Evolutionary conservation across 1,140 invertebrate species (phyloP), one percentile per base, ranked within the genome.

Genomic region (Grapholita molesta): DNA sequence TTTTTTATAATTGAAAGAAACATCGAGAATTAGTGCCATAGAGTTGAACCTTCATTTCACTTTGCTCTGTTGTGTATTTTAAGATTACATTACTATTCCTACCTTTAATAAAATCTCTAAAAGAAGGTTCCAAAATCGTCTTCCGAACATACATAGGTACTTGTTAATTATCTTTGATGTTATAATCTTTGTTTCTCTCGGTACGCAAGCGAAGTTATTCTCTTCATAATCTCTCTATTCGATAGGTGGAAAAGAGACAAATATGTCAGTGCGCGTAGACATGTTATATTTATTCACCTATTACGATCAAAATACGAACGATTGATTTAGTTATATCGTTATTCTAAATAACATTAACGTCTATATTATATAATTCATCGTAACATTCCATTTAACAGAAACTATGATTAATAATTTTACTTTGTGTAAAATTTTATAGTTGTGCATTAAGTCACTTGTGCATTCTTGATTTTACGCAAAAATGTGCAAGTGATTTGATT

Each of bases 381-480:
- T 61, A 65, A 65, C 64, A 38, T 35, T 65, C 64, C 32, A 65
- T 61, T 61, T 61, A 61, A 61, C 55, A 61, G n/a, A 61, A 61
- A 61, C 55, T 61, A 48, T 48, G 18, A 21, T 48, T 48, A 48
- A 48, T 65, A 38, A 35, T 38, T 65, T 35, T 61, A 61, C 55
- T 61, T 28, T 28, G n/a, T 28, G 64, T 65, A 65, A 65, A 65
- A 65, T 35, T 65, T 15, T 35, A 65, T 23, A 35, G 30, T 35
- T 33, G 15, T 23, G 1, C 38, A 12, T 28, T 66, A 66, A 64
- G 61, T 66, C 68, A 70, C 77, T 81, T 81, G 67, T 81, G 24
- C 71, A 69, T 72, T 77, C 75, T 81, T 81, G 77, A 67, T 57
- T 3, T 33, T 32, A 30, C 68, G 70, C 71, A 81, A 81, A 70